Evolutionary conservation across 2,888 invertebrate species (phyloP).

Genomic region (Ennomos fuscantarius): DNA sequence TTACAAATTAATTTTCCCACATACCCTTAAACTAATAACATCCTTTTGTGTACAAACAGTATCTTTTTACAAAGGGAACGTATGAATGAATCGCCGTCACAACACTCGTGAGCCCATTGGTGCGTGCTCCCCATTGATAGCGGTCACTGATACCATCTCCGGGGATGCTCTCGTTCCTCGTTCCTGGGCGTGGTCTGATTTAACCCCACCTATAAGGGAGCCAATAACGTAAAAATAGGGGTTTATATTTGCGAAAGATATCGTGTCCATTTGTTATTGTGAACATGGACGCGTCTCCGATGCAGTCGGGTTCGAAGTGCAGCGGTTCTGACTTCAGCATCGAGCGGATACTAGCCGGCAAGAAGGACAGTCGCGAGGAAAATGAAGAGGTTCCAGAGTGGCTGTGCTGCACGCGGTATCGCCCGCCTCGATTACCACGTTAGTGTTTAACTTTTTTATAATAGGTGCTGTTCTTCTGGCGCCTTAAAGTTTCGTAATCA

Average conservation of each 20-base stretch:
- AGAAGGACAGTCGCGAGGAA: constrained; percentile 45
- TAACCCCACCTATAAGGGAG: constrained; percentile 52
- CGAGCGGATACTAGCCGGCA: constrained; percentile 85
- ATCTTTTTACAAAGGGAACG: constrained; percentile 70
- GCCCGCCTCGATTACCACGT: constrained; percentile 89
- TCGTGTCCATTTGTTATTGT: constrained; percentile 38
- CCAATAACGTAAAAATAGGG: constrained; percentile 14
- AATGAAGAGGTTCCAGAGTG: constrained; percentile 75
- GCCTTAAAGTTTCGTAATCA: too few relatives aligned
- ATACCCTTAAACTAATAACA: constrained; percentile 82
- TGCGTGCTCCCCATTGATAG: constrained; percentile 65
- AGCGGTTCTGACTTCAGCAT: constrained; percentile 85
- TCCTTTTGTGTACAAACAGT: constrained; percentile 79
- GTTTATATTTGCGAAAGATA: constrained; percentile 29
- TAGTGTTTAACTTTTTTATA: constrained; percentile 57
- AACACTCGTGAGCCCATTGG: constrained; percentile 71
- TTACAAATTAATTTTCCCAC: constrained; percentile 84
- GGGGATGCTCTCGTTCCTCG: constrained; percentile 40
- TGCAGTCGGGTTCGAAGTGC: constrained; percentile 66
- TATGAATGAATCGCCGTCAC: constrained; percentile 79
- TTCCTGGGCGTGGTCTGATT: constrained; percentile 55
- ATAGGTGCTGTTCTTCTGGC: not conserved
- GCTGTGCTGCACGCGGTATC: constrained; percentile 90
- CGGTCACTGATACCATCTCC: constrained; percentile 63
- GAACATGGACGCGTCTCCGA: constrained; percentile 66